Evolutionary conservation across 2,888 invertebrate genomes (phyloP).

Genomic region (Hypomecis atomaria): DNA sequence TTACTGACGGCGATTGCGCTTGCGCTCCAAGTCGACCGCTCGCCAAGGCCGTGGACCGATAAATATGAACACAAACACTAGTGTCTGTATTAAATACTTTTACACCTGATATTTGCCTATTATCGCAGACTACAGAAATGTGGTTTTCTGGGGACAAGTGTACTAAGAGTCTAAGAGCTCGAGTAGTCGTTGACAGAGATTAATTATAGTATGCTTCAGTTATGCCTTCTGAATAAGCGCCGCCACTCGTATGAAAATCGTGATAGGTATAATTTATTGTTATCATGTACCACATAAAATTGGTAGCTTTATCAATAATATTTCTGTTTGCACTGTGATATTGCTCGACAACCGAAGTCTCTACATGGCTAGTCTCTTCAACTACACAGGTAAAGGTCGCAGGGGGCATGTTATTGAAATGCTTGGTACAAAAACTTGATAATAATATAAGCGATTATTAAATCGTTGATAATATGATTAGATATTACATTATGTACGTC

Average conservation of each 20-base stretch:
- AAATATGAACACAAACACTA: constrained; percentile 28
- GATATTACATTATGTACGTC: background rate
- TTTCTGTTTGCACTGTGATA: no score
- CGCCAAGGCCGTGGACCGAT: constrained; percentile 36
- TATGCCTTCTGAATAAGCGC: no score
- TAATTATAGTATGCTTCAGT: no score
- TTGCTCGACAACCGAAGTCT: background rate
- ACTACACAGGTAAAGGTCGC: constrained; percentile 3
- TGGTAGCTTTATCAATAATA: no score
- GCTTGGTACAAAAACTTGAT: constrained; percentile 1
- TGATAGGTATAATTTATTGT: no score
- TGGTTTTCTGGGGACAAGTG: background rate
- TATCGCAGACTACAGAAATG: constrained; percentile 9
- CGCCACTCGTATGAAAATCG: no score
- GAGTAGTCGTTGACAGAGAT: background rate
- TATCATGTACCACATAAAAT: no score
- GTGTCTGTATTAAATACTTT: constrained; percentile 8
- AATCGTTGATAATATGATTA: constrained; percentile 1
- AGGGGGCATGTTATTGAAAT: constrained; percentile 1
- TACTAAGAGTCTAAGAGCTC: background rate
- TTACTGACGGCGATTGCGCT: constrained; percentile 37
- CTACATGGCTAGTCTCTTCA: background rate
- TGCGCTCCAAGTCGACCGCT: constrained; percentile 21
- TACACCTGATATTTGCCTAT: background rate
- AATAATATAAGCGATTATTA: background rate